phyloP scores from a whole-genome alignment of 2,888 invertebrate species.

The Julus scanicus region DNA sequence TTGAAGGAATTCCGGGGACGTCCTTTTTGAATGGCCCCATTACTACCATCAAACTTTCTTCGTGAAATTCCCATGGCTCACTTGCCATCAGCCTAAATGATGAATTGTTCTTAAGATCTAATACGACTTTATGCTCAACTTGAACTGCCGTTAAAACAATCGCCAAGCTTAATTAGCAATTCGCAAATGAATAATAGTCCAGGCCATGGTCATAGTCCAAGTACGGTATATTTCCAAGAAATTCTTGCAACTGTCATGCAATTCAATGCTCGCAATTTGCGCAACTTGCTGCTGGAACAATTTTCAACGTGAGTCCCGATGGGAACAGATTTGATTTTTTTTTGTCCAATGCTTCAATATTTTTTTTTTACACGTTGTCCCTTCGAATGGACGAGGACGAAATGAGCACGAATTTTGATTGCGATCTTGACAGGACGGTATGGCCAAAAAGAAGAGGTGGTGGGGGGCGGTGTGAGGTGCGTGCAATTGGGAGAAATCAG shows the following conservation, averaged over 20 bases:
- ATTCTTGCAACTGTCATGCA: conserved; percentile 27
- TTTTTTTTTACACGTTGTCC: conserved; percentile 17
- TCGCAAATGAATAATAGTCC: background rate
- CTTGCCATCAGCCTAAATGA: background rate
- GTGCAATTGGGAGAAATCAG: conserved; percentile 30
- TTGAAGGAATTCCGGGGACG: too few relatives aligned
- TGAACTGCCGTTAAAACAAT: background rate
- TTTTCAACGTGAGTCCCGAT: background rate
- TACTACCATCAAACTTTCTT: too few relatives aligned
- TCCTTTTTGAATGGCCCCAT: too few relatives aligned
- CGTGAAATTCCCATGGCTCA: background rate
- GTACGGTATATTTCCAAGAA: background rate
- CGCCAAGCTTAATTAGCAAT: background rate
- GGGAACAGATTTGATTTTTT: conserved; percentile 13
- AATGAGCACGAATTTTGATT: conserved; percentile 52
- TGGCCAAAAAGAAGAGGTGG: conserved; percentile 37
- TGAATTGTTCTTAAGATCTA: background rate
- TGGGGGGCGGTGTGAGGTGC: background rate
- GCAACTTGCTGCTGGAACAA: background rate
- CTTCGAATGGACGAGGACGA: conserved; percentile 48
- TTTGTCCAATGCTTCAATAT: background rate
- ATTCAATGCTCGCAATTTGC: conserved; percentile 16
- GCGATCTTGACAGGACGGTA: conserved; percentile 52
- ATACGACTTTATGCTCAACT: background rate
- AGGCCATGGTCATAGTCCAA: conserved; percentile 1